A percentile compares a stretch with the other conserved stretches of the same genome.
Evolutionary conservation across 1,140 invertebrate species (phyloP).

Genomic region (Papilio helenus): DNA sequence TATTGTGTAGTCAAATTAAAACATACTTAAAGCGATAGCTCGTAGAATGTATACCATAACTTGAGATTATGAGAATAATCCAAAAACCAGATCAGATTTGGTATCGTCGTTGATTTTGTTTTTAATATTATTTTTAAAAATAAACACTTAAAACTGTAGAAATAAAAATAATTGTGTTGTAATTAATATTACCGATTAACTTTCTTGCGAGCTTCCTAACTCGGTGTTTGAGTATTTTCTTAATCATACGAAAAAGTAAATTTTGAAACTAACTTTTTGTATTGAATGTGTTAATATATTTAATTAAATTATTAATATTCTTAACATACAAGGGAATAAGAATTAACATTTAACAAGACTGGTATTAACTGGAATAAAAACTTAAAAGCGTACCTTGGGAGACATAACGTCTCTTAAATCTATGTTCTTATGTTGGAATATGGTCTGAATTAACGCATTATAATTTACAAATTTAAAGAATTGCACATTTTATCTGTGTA

Average conservation of each 20-base stretch:
- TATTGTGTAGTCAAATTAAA: too few species aligned
- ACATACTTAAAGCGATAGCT: too few species aligned
- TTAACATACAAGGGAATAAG: not conserved
- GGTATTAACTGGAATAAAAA: not conserved
- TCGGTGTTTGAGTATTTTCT: not conserved
- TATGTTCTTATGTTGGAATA: not conserved
- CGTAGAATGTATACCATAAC: too few species aligned
- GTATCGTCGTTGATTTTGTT: not conserved
- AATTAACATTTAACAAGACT: not conserved
- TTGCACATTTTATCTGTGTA: not conserved
- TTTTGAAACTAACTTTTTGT: not conserved
- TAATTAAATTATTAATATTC: not conserved
- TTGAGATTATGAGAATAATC: too few species aligned
- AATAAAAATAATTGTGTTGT: not conserved
- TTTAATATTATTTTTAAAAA: not conserved
- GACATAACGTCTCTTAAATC: not conserved
- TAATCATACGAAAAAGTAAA: not conserved
- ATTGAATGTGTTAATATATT: not conserved
- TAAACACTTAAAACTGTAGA: not conserved
- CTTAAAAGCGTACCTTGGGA: not conserved
- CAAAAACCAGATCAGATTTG: not conserved
- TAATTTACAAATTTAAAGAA: not conserved
- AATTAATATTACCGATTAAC: not conserved
- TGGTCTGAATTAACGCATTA: not conserved
- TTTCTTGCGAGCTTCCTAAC: constrained; percentile 16